Conservation (phyloP, 1,140 invertebrate genomes). For the Drosophila novamexicana region DNA sequence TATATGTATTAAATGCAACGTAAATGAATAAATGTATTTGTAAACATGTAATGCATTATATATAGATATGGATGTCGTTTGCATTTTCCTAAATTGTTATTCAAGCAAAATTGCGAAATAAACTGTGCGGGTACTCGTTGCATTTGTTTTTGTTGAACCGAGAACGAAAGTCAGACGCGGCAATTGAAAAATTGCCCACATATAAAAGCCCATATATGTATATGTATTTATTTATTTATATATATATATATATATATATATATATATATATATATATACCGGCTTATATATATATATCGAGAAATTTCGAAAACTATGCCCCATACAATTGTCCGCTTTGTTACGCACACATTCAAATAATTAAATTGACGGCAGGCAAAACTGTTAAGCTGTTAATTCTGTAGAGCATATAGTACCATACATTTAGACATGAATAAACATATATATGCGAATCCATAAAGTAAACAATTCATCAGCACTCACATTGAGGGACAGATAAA, state of each 20-base stretch:
- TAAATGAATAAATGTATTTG: not conserved
- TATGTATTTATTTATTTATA: conserved; percentile 4
- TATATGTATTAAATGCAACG: conserved; percentile 1
- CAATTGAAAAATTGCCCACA: conserved; percentile 72
- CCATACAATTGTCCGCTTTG: conserved; percentile 60
- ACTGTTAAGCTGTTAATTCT: conserved; percentile 55
- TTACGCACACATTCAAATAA: conserved; percentile 56
- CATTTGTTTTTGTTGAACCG: conserved; percentile 36
- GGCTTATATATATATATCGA: conserved; percentile 15
- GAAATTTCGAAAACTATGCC: conserved; percentile 65
- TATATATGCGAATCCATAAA: conserved; percentile 58
- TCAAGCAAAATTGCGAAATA: conserved; percentile 63
- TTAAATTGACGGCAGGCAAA: conserved; percentile 79
- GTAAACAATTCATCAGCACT: conserved; percentile 57
- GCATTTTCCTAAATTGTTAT: conserved; percentile 72
- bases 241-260: conserved; percentile 12
- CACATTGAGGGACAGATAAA: conserved; percentile 47
- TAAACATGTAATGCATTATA: conserved; percentile 39
- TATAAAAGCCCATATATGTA: conserved; percentile 10
- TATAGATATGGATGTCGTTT: conserved; percentile 46
- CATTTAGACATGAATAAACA: conserved; percentile 25
- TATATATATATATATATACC: conserved; percentile 12
- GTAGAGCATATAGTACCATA: conserved; percentile 16
- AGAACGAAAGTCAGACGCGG: conserved; percentile 68
- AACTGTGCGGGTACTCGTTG: conserved; percentile 50